These are phyloP conservation scores for Thamnophis sirtalis DNA, from an alignment of 2,113 vertebrate species.

Conservation along the genomic window DNA sequence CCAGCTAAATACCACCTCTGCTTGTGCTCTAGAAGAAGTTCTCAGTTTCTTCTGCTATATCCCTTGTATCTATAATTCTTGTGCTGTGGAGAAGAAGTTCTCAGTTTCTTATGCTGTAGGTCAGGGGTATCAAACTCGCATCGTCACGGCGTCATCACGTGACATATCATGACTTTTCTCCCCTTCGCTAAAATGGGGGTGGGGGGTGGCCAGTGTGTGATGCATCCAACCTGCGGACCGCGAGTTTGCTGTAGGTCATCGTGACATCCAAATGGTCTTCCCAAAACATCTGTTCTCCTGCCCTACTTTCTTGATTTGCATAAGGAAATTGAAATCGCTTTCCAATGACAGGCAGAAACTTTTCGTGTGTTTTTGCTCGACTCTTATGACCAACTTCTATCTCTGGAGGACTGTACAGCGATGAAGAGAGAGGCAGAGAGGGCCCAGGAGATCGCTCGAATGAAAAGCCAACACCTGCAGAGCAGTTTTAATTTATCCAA, in stretches of 20 bases:
- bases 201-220: no score
- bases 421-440: not conserved
- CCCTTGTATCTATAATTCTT: not conserved
- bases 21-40: not conserved
- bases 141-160: no score
- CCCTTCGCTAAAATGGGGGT: no score
- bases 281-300: not conserved
- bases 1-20: no score
- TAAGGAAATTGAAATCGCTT: not conserved
- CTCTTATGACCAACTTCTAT: not conserved
- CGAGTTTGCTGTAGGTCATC: not conserved
- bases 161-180: no score
- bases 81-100: not conserved
- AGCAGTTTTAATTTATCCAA: not conserved
- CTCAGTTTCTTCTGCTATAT: not conserved
- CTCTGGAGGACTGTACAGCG: not conserved
- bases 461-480: not conserved
- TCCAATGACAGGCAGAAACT: not conserved
- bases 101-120: not conserved
- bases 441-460: not conserved
- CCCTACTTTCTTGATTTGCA: not conserved
- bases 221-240: no score
- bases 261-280: not conserved
- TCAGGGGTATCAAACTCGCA: not conserved
- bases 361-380: not conserved